These are phyloP conservation scores for Girardinus metallicus DNA, from an alignment of 2,797 vertebrate genomes.

Conservation along the genomic window DNA sequence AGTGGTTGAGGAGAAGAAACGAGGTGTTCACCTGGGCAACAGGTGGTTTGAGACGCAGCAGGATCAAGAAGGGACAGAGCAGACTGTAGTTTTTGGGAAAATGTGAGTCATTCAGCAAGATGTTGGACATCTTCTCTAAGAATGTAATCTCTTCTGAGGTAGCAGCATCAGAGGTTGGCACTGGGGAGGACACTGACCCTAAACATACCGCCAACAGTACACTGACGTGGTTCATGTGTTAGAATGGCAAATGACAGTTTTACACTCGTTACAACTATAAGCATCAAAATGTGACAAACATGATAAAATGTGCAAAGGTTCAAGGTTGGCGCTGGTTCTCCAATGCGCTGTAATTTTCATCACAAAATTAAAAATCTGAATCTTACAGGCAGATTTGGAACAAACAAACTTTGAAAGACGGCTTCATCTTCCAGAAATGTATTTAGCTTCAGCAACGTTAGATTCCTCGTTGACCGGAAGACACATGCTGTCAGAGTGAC, in stretches of 20 bases:
- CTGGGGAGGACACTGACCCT: not conserved
- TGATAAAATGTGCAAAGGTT: not conserved
- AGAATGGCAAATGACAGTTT: not conserved
- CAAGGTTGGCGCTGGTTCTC: slow-evolving; percentile 14
- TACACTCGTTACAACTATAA: not conserved
- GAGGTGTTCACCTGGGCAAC: no score
- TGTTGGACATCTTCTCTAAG: not conserved
- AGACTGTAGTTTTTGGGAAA: not conserved
- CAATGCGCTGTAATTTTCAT: slow-evolving; percentile 62
- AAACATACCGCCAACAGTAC: no score
- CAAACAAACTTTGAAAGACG: slow-evolving; percentile 49
- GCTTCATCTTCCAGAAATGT: slow-evolving; percentile 54
- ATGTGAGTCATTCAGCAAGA: not conserved
- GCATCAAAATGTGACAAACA: slow-evolving; percentile 1
- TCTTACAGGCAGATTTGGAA: slow-evolving; percentile 45
- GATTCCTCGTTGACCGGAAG: slow-evolving; percentile 63
- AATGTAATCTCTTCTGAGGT: not conserved
- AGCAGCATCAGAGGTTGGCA: not conserved
- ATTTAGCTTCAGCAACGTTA: slow-evolving; percentile 52
- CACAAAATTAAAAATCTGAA: slow-evolving; percentile 48
- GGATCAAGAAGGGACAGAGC: not conserved
- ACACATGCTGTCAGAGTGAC: slow-evolving; percentile 32
- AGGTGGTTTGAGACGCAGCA: no score
- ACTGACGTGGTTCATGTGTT: not conserved
- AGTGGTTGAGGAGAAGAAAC: no score